Evolutionary conservation across 2,113 vertebrate species (phyloP).

Genomic region (Myxocyprinus asiaticus): DNA sequence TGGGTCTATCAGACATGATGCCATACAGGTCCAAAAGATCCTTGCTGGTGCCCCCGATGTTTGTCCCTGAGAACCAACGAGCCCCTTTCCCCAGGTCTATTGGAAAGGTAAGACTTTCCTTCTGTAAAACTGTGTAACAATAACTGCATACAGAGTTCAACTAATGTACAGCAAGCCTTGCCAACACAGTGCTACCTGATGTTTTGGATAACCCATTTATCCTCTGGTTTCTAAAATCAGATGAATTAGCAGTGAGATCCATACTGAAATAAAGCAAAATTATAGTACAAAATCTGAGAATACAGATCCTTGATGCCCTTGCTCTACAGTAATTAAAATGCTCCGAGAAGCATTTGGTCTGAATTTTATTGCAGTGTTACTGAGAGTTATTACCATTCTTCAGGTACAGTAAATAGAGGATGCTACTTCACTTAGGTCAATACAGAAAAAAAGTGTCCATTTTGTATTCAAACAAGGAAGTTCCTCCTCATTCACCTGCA

Average conservation of each 20-base stretch:
- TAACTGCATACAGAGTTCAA: background rate
- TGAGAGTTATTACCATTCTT: background rate
- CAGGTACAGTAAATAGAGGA: background rate
- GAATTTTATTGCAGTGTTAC: background rate
- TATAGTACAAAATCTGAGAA: too few relatives aligned
- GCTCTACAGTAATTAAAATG: background rate
- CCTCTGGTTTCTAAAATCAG: background rate
- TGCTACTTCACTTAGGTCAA: background rate
- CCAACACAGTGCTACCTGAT: background rate
- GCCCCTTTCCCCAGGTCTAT: slow-evolving; percentile 85
- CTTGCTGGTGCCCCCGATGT: slow-evolving; percentile 85
- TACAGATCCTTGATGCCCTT: slow-evolving; percentile 1
- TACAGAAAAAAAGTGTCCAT: too few relatives aligned
- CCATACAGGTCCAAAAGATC: slow-evolving; percentile 85
- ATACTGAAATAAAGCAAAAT: too few relatives aligned
- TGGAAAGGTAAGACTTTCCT: slow-evolving; percentile 83
- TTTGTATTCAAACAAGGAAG: background rate
- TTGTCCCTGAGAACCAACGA: slow-evolving; percentile 92
- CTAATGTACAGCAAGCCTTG: too few relatives aligned
- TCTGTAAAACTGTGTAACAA: background rate
- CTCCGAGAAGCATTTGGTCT: background rate
- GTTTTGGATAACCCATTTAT: background rate
- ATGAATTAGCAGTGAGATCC: background rate
- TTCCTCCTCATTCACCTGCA: background rate
- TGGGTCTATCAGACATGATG: slow-evolving; percentile 76